Conservation (phyloP, 1,140 invertebrate species). For the Zaprionus gabonicus region DNA sequence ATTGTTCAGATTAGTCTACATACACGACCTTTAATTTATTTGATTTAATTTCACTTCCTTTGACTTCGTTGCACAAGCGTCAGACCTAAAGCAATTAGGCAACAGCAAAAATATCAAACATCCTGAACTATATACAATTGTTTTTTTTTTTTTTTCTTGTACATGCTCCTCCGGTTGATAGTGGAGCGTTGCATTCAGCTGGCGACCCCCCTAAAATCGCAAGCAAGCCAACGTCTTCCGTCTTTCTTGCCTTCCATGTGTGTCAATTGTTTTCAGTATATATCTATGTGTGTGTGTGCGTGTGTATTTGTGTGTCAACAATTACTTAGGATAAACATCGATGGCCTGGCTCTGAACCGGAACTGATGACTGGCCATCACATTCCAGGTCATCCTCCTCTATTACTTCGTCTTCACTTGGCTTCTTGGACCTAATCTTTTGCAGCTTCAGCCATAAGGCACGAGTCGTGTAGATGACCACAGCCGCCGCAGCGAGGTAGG, state of each 20-base stretch:
- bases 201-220: conserved; percentile 46
- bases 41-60: conserved; percentile 20
- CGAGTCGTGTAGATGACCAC: conserved; percentile 34
- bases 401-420: not conserved
- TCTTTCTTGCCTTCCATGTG: conserved; percentile 7
- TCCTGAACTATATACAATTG: not conserved
- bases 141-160: not conserved
- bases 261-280: not conserved
- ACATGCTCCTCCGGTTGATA: not conserved
- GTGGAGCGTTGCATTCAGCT: conserved; percentile 20
- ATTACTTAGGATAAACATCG: not conserved
- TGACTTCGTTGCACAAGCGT: conserved; percentile 18
- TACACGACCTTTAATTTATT: not conserved
- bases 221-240: conserved; percentile 25
- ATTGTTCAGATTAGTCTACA: too few relatives aligned
- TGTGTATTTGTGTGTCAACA: not conserved
- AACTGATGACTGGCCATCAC: not conserved
- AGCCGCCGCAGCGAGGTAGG: conserved; percentile 43
- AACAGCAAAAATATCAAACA: conserved; percentile 12
- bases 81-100: conserved; percentile 9
- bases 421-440: not conserved
- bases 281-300: not conserved
- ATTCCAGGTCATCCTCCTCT: not conserved
- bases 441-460: conserved; percentile 52
- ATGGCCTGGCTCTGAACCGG: not conserved